phyloP scores from a whole-genome alignment of 2,888 invertebrate species.

The Netelia virgata region DNA sequence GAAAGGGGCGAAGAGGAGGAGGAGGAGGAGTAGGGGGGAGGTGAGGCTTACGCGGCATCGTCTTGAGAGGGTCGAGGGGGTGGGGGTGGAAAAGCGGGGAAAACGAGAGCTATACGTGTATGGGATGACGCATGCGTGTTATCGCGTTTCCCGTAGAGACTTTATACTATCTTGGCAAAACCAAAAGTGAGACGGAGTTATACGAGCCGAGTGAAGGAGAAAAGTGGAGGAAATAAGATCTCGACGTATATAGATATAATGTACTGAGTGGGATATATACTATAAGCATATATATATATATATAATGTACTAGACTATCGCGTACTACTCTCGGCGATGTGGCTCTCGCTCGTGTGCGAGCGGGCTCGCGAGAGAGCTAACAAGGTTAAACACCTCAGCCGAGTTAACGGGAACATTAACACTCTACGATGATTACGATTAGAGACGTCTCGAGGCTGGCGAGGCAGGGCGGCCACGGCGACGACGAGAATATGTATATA shows the following conservation, averaged over 20 bases:
- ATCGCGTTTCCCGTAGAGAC: conserved; percentile 25
- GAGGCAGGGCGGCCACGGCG: conserved; percentile 73
- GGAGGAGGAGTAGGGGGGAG: not conserved
- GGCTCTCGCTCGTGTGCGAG: conserved; percentile 60
- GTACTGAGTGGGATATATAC: conserved; percentile 7
- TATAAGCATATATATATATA: not conserved
- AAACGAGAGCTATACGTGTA: conserved; percentile 18
- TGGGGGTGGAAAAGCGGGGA: conserved; percentile 24
- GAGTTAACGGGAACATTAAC: conserved; percentile 85
- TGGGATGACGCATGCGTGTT: conserved; percentile 69
- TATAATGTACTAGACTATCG: conserved; percentile 32
- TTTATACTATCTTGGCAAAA: conserved; percentile 47
- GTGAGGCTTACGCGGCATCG: conserved; percentile 1
- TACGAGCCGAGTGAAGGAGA: conserved; percentile 22
- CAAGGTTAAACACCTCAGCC: conserved; percentile 85
- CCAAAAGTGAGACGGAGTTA: conserved; percentile 49
- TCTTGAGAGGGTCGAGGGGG: not conserved
- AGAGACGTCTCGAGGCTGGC: conserved; percentile 80
- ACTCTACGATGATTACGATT: conserved; percentile 84
- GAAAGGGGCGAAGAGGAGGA: conserved; percentile 26
- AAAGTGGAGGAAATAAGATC: conserved; percentile 48
- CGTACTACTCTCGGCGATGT: conserved; percentile 32
- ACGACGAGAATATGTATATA: conserved; percentile 45
- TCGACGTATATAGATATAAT: conserved; percentile 39
- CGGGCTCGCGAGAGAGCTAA: conserved; percentile 80